Evolutionary conservation across 2,113 vertebrate genomes (phyloP), one percentile per base, ranked within the genome.

Genomic region (Mobula birostris): DNA sequence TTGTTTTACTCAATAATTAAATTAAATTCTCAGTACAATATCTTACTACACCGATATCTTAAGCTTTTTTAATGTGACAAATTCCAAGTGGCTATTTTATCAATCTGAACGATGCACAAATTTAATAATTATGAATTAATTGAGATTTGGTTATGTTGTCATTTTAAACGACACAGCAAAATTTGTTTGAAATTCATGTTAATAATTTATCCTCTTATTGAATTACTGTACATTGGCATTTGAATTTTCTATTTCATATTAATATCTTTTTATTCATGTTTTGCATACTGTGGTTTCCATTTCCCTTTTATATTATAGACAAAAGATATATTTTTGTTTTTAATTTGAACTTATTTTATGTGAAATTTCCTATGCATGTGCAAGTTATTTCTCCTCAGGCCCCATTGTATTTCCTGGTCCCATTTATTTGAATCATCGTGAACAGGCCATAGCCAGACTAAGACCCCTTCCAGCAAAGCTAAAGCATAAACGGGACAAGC

Each of bases 391-490:
- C 97, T 99, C 98, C 98, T 97, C 98, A 99, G 99, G 98, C 98
- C 98, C 98, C 97, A 96, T 99, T 98, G 98, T 99, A 98, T 98
- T 98, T 97, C 98, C 99, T 96, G 98, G 98, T 97, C 98, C 98
- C 98, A 98, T 98, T 98, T 99, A 99, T 97, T 98, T 99, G 98
- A 99, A 98, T 97, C 98, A 99, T 95, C 98, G 98, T 97, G 99
- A 99, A 97, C 99, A 99, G 98, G 98, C 98, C 97, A 98, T 99
- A 99, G 99, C 98, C 98, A 99, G 98, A 98, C 97, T 99, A 98
- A 99, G 98, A 98, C 97, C 98, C 98, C 98, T 98, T 98, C 98
- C 98, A 97, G 97, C 98, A 97, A 97, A 97, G 95, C 98, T 98
- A 98, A 99, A 98, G 98, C 98, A 98, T 98, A 99, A 99, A 96